Conservation (phyloP, 2,797 vertebrate species). For the Xyrichtys novacula region DNA sequence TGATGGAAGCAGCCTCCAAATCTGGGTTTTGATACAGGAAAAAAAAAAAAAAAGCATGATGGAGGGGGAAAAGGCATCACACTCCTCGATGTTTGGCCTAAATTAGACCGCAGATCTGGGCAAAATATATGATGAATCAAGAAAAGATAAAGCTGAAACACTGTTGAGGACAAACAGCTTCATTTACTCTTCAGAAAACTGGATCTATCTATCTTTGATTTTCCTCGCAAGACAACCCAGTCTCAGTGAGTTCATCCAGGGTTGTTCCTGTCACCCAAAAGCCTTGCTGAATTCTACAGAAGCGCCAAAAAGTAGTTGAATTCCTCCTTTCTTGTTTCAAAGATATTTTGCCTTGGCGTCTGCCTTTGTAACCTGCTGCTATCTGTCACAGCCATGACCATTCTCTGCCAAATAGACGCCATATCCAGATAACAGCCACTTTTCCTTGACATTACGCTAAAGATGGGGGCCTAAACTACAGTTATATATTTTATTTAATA, state of each 20-base stretch:
- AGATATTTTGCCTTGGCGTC: slow-evolving; percentile 30
- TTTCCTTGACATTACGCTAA: neutral
- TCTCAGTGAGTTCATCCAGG: no score
- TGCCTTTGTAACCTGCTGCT: slow-evolving; percentile 51
- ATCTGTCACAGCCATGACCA: slow-evolving; percentile 39
- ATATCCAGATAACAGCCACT: neutral
- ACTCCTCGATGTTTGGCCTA: slow-evolving; percentile 29
- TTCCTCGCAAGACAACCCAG: no score
- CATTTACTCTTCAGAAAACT: slow-evolving; percentile 11
- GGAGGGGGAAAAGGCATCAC: slow-evolving; percentile 20
- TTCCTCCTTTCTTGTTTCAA: slow-evolving; percentile 20
- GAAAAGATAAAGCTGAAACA: slow-evolving; percentile 26
- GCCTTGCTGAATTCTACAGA: slow-evolving; percentile 6
- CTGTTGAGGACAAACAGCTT: slow-evolving; percentile 17
- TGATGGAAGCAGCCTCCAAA: slow-evolving; percentile 54
- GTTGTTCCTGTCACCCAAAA: slow-evolving; percentile 3
- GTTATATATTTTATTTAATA: no score
- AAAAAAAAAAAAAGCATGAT: slow-evolving; percentile 3
- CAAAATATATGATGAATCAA: slow-evolving; percentile 35
- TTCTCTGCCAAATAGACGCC: neutral
- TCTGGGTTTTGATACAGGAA: slow-evolving; percentile 50
- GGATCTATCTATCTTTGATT: no score
- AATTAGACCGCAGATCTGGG: slow-evolving; percentile 38
- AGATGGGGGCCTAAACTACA: no score
- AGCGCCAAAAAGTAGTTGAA: neutral